Conservation (phyloP, 64 coral and sea anemone species). For the Anthopleura sola region DNA sequence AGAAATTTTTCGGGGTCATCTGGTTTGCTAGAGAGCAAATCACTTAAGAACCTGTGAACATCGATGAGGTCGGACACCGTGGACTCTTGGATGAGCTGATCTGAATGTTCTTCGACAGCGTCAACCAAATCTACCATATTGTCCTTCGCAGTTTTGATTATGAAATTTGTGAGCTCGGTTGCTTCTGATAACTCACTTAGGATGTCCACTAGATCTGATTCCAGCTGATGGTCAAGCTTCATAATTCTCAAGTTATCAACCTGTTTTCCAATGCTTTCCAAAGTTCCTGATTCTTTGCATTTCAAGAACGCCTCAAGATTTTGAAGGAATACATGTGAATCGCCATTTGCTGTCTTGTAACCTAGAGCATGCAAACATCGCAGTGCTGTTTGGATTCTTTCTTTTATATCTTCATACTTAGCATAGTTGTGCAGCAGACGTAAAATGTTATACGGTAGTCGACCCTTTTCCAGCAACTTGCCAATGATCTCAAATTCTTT, state of each 20-base stretch:
- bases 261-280: not conserved
- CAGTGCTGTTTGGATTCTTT: not conserved
- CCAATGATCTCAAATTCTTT: not conserved
- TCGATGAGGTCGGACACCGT: slow-evolving; percentile 82
- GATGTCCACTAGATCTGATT: slow-evolving; percentile 34
- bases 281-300: not conserved
- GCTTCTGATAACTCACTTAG: slow-evolving; percentile 38
- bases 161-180: slow-evolving; percentile 46
- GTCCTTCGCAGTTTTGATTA: slow-evolving; percentile 71
- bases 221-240: slow-evolving; percentile 18
- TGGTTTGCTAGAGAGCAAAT: slow-evolving; percentile 23
- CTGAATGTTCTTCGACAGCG: slow-evolving; percentile 93
- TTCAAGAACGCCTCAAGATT: not conserved
- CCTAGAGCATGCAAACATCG: not conserved
- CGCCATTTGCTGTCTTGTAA: not conserved
- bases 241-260: slow-evolving; percentile 4
- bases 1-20: slow-evolving; percentile 48
- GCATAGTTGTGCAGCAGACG: slow-evolving; percentile 1
- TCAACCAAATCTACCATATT: slow-evolving; percentile 80
- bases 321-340: not conserved
- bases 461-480: not conserved
- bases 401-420: not conserved
- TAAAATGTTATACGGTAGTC: not conserved
- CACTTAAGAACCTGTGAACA: slow-evolving; percentile 74
- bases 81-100: slow-evolving; percentile 70